Conservation (phyloP, 2,113 vertebrate species). For the Pseudorhombus dupliciocellatus region DNA sequence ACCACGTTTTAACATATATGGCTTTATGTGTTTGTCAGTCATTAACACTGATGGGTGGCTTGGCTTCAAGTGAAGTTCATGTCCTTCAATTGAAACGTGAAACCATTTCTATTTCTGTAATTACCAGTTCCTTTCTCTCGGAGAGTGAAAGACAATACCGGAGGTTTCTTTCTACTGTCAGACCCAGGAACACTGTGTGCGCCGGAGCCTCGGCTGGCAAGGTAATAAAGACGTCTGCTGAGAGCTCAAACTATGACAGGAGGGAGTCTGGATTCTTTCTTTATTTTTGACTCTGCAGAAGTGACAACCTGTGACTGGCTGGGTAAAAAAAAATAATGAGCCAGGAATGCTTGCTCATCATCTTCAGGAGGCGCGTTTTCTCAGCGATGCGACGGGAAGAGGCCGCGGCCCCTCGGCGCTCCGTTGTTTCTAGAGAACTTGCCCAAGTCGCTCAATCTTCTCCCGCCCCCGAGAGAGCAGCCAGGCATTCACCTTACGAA, state of each 20-base stretch:
- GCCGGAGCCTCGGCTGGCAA: constrained; percentile 41
- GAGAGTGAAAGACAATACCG: constrained; percentile 30
- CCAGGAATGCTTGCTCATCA: constrained; percentile 62
- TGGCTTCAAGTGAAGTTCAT: too few relatives aligned
- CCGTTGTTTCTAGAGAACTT: constrained; percentile 50
- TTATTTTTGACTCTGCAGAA: constrained; percentile 77
- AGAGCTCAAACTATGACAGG: constrained; percentile 57
- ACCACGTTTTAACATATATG: too few relatives aligned
- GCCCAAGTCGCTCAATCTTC: constrained; percentile 53
- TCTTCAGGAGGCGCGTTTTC: constrained; percentile 46
- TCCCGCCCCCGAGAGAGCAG: constrained; percentile 27
- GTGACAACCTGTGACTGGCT: constrained; percentile 76
- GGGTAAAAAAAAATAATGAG: constrained; percentile 82
- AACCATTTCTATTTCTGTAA: neutral
- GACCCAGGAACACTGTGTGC: constrained; percentile 40
- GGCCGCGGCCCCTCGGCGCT: constrained; percentile 25
- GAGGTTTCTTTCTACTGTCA: constrained; percentile 47
- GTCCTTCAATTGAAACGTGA: neutral
- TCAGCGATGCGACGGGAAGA: constrained; percentile 51
- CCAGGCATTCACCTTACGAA: constrained; percentile 58
- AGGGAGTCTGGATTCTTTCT: constrained; percentile 54
- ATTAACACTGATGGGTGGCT: neutral
- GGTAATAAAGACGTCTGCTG: constrained; percentile 74
- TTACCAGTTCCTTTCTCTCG: constrained; percentile 7
- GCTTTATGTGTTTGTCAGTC: neutral